Percentiles rank a stretch among this genome's conserved stretches.
These are phyloP conservation scores for Acromyrmex echinatior DNA, from an alignment of 1,140 invertebrate species.

Conservation along the genomic window DNA sequence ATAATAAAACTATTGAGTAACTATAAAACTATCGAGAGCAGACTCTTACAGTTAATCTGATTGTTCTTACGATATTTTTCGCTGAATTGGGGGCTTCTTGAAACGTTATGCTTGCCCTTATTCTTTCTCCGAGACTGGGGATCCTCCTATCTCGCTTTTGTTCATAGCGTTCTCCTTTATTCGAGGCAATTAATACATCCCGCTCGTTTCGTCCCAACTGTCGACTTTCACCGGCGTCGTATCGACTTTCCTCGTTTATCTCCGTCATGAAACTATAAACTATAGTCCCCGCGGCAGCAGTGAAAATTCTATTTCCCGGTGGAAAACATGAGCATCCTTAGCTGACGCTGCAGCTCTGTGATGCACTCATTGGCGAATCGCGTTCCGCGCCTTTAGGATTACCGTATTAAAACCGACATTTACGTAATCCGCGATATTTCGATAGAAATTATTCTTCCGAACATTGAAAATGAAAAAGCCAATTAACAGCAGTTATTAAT, in stretches of 20 bases:
- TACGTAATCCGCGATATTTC: slow-evolving; percentile 31
- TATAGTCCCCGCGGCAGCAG: slow-evolving; percentile 17
- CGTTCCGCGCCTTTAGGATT: slow-evolving; percentile 15
- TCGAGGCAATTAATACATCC: slow-evolving; percentile 70
- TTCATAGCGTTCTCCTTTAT: slow-evolving; percentile 21
- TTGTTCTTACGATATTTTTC: not conserved
- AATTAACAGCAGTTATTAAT: too few species aligned
- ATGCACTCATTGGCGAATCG: slow-evolving; percentile 63
- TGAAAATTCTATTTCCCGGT: slow-evolving; percentile 74
- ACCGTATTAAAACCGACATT: slow-evolving; percentile 64
- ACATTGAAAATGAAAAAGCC: too few species aligned
- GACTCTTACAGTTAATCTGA: not conserved
- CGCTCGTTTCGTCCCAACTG: slow-evolving; percentile 65
- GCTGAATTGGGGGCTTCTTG: not conserved
- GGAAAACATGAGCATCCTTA: slow-evolving; percentile 55
- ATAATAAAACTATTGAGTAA: not conserved
- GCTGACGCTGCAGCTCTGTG: slow-evolving; percentile 59
- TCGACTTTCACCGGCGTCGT: slow-evolving; percentile 57
- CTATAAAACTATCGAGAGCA: not conserved
- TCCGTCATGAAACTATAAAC: slow-evolving; percentile 71
- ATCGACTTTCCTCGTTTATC: slow-evolving; percentile 75
- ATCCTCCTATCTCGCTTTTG: slow-evolving; percentile 30
- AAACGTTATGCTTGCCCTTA: slow-evolving; percentile 18
- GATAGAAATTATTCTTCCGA: slow-evolving; percentile 29
- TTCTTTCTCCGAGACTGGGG: not conserved